phyloP scores from a whole-genome alignment of 1,140 invertebrate genomes.

The Brachystomella parvula region DNA sequence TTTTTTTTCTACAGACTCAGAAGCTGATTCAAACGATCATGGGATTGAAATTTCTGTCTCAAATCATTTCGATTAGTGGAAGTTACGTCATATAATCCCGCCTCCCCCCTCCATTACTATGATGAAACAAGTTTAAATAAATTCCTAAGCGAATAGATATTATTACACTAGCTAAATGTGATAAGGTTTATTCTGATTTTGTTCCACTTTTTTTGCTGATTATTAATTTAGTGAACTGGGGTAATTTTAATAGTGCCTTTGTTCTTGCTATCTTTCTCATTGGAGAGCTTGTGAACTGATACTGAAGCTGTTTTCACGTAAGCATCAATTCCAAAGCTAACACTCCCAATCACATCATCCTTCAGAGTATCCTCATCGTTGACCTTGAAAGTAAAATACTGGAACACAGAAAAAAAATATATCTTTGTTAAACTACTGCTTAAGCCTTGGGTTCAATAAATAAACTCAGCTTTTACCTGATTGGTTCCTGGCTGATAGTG shows the following conservation, averaged over 20 bases:
- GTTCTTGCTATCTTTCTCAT: background rate
- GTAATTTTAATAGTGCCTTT: background rate
- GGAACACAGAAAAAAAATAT: background rate
- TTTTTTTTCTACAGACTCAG: too few species aligned
- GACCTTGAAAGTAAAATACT: slow-evolving; percentile 4
- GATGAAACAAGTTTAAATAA: background rate
- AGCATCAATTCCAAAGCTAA: background rate
- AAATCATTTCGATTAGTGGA: too few species aligned
- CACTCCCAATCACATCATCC: background rate
- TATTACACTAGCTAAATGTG: background rate
- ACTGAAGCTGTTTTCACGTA: background rate
- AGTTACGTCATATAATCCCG: too few species aligned
- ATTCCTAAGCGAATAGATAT: background rate
- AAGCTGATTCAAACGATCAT: too few species aligned
- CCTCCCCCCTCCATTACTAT: too few species aligned
- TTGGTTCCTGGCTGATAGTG: background rate
- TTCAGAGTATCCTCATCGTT: background rate
- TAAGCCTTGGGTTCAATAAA: background rate
- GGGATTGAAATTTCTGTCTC: too few species aligned
- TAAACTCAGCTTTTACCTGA: background rate
- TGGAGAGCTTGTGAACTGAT: background rate
- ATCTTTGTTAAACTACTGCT: background rate
- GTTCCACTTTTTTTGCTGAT: too few species aligned
- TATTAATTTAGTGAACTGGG: background rate
- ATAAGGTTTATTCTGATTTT: too few species aligned